These are phyloP conservation scores for Mastomys natalensis DNA, from an alignment of 2,113 vertebrate genomes.

Conservation along the genomic window DNA sequence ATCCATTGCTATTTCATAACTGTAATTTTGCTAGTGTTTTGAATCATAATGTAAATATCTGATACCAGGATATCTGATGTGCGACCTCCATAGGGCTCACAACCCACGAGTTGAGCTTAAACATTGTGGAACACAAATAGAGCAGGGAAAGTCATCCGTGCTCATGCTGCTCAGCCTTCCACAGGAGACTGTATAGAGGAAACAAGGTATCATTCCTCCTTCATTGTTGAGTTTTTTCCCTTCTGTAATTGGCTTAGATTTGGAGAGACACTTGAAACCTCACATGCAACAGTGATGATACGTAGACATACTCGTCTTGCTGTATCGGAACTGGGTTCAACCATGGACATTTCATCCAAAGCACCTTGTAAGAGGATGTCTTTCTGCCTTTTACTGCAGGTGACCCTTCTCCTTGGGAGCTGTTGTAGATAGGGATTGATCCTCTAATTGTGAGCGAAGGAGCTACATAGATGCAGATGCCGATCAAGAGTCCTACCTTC, in stretches of 20 bases:
- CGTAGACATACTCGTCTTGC: background rate
- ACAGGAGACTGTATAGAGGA: background rate
- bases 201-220: background rate
- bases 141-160: background rate
- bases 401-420: background rate
- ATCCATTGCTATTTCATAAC: background rate
- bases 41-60: background rate
- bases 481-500: background rate
- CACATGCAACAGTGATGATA: conserved; percentile 14
- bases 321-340: background rate
- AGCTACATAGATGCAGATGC: background rate
- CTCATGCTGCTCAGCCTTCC: background rate
- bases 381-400: background rate
- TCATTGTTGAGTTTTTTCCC: background rate
- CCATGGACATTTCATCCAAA: background rate
- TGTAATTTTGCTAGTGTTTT: background rate
- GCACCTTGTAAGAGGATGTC: background rate
- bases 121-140: background rate
- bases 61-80: background rate
- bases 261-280: background rate
- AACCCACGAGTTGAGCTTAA: background rate
- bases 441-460: background rate
- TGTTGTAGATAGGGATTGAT: background rate
- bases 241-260: background rate
- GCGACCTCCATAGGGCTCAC: background rate